Evolutionary conservation across 64 coral and sea anemone genomes (phyloP), one percentile per base, ranked within the genome.

Genomic region (Porites lutea): DNA sequence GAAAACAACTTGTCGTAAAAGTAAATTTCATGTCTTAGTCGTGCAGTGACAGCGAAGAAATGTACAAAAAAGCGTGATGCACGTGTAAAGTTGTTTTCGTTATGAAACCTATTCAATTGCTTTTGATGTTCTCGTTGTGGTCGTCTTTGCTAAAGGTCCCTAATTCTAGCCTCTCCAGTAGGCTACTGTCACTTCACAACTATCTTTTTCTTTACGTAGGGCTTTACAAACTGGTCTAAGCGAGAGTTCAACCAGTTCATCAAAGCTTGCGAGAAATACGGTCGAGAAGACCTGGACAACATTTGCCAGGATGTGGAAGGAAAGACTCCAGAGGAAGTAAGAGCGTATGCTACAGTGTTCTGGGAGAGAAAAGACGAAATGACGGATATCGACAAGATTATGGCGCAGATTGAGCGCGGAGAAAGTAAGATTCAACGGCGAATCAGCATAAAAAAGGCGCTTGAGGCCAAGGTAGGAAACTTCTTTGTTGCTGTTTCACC

Each of bases 211-310:
- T 52, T 59, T 48, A 13, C 15, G 2, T 48, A 98, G 96, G 96
- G 96, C 44, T 98, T 98, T 67, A 98, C 96, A 15, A 82, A 95
- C 18, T 98, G 96, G 96, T 98, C 96, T 23, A 98, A 98, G 75
- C 90, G 96, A 72, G 96, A 98, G 13, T 98, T 98, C 72, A 98
- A 98, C 71, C 96, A 98, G 75, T 98, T 95, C 79, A 95, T 98
- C 72, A 98, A 98, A 65, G 96, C 96, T 23, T 95, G 93, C 74
- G 96, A 98, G 27, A 98, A 98, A 62, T 98, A 98, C 47, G 96
- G 96, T 20, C 96, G 96, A 70, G 96, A 98, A 82, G 96, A 98
- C 53, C 76, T 93, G 75, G 96, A 98, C 60, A 98, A 95, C 75
- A 95, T 98, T 73, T 92, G 93, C 14, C 96, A 98, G 75, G 96